Evolutionary conservation across 2,888 invertebrate species (phyloP), one percentile per base, ranked within the genome.

Genomic region (Tetranychus truncatus): DNA sequence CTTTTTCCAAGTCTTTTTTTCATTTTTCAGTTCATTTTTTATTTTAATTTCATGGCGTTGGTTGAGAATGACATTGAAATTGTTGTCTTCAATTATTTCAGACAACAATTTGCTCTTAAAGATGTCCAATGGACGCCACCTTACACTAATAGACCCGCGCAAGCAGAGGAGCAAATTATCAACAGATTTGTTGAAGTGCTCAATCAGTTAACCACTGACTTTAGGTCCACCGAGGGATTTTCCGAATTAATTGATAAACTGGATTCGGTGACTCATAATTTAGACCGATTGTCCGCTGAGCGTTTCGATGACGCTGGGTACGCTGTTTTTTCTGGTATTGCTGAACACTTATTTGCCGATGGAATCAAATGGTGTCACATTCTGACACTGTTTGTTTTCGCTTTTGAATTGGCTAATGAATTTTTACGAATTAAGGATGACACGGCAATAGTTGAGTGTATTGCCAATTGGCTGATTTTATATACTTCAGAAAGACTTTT

Each of bases 351-450:
- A 18, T 72, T 72, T 45, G 20, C 24, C 15, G 45, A 72, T 9
- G 72, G 72, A n/a, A 72, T 72, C 18, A 72, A 45, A 45, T 72
- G 72, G 72, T 44, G 45, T 72, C 34, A 45, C 34, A 45, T 72
- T 11, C 6, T 72, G 3, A 45, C 45, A 18, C 72, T 72, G 0
- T 45, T 72, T 72, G 72, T 72, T 3, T 72, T 72, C 45, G 20
- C 45, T 9, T 45, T n/a, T 45, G 72, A 72, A 72, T 45, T 72
- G 15, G 44, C 72, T 1, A 1, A 18, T 18, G 72, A 72, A 45
- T 69, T 2, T 24, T 69, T 20, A 6, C 69, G 11, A 5, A 69
- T 24, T 15, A 7, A 11, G 20, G 11, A 69, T 69, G 69, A 69
- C 8, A n/a, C 11, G 20, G 11, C 21, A 11, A n/a, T 45, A 6